Percentiles rank a stretch among this genome's conserved stretches.
phyloP scores from a whole-genome alignment of 2,888 invertebrate genomes.

The Drosophila macrospina region DNA sequence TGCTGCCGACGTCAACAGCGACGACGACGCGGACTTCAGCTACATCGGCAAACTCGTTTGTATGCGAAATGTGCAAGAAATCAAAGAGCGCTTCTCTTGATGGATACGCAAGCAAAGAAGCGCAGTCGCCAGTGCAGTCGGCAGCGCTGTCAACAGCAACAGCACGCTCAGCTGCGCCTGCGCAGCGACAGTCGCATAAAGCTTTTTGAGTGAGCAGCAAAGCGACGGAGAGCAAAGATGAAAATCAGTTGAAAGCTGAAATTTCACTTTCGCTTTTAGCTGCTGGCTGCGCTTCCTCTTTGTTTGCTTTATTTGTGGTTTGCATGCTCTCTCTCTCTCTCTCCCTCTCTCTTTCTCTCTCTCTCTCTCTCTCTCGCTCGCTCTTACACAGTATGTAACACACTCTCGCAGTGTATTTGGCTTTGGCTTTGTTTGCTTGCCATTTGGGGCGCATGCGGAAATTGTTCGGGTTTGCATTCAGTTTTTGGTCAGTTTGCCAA shows the following conservation, averaged over 20 bases:
- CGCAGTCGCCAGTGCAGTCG: constrained; percentile 47
- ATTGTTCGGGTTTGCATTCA: constrained; percentile 29
- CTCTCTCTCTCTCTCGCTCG: constrained; percentile 8
- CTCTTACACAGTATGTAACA: background rate
- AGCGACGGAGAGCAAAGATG: constrained; percentile 49
- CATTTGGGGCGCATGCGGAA: constrained; percentile 56
- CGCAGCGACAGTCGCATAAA: constrained; percentile 55
- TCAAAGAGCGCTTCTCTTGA: constrained; percentile 59
- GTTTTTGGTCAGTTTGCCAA: constrained; percentile 33
- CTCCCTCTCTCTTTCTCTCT: background rate
- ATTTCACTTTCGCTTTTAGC: constrained; percentile 85
- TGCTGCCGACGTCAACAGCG: constrained; percentile 38
- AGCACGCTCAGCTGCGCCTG: constrained; percentile 75
- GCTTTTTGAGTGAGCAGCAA: constrained; percentile 42
- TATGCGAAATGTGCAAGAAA: constrained; percentile 65
- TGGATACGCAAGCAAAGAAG: constrained; percentile 30
- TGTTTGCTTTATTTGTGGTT: constrained; percentile 50
- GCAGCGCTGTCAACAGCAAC: constrained; percentile 11
- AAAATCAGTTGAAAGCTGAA: constrained; percentile 83
- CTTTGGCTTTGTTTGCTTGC: constrained; percentile 49
- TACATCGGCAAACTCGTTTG: constrained; percentile 61
- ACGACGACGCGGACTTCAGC: constrained; percentile 26
- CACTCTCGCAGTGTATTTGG: constrained; percentile 25
- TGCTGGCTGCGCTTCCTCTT: constrained; percentile 54
- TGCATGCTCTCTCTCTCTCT: background rate